These are phyloP conservation scores for Rugalucina vietnamica DNA, from an alignment of 2,888 invertebrate species.

Conservation along the genomic window DNA sequence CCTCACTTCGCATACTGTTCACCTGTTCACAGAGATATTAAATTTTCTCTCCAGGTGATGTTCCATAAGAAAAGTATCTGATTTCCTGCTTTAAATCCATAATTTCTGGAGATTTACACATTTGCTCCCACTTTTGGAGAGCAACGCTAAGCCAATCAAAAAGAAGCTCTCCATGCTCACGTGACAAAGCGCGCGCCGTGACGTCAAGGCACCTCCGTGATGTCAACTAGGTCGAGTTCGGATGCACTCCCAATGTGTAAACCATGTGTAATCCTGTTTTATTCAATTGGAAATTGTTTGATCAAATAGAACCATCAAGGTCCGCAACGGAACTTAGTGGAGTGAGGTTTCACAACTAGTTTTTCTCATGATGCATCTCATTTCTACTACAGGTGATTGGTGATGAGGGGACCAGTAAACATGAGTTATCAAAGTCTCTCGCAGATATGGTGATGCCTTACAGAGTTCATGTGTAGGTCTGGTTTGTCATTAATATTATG, in stretches of 20 bases:
- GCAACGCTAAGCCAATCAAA: too few relatives aligned
- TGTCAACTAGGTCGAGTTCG: background rate
- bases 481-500: background rate
- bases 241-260: background rate
- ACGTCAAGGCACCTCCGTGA: background rate
- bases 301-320: background rate
- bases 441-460: slow-evolving; percentile 32
- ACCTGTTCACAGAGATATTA: too few relatives aligned
- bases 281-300: background rate
- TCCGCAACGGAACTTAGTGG: background rate
- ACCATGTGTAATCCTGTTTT: background rate
- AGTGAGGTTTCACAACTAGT: background rate
- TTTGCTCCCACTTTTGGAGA: too few relatives aligned
- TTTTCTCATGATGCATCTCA: background rate
- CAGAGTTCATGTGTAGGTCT: slow-evolving; percentile 45
- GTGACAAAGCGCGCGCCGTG: too few relatives aligned
- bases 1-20: too few relatives aligned
- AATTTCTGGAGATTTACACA: too few relatives aligned
- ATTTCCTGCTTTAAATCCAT: too few relatives aligned
- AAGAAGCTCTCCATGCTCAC: too few relatives aligned
- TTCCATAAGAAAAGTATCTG: too few relatives aligned
- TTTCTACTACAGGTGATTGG: slow-evolving; percentile 46
- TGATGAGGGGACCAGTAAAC: slow-evolving; percentile 50
- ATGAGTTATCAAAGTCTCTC: slow-evolving; percentile 47
- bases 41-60: too few relatives aligned